A percentile compares a stretch with the other conserved stretches of the same genome.
Conservation (phyloP, 2,113 vertebrate species). For the Nibea albiflora region DNA sequence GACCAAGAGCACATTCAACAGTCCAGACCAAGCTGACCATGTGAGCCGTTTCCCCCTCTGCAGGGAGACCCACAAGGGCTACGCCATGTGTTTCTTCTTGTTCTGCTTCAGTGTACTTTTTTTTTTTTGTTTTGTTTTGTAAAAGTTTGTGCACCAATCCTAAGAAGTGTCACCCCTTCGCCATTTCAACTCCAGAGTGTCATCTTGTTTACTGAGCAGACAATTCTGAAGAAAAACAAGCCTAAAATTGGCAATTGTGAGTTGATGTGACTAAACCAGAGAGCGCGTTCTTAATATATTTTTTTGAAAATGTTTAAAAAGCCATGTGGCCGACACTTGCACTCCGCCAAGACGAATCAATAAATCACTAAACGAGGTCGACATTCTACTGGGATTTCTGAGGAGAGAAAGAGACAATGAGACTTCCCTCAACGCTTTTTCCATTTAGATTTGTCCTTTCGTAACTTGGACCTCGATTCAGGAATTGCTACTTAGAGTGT, state of each 20-base stretch:
- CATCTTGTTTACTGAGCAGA: slow-evolving; percentile 72
- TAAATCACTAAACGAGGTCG: slow-evolving; percentile 70
- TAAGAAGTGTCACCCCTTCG: slow-evolving; percentile 50
- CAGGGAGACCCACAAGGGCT: slow-evolving; percentile 84
- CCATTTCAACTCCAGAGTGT: slow-evolving; percentile 75
- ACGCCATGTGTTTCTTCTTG: slow-evolving; percentile 72
- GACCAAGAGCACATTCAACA: slow-evolving; percentile 66
- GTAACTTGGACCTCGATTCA: slow-evolving; percentile 53
- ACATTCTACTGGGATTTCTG: slow-evolving; percentile 47
- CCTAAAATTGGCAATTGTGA: slow-evolving; percentile 30
- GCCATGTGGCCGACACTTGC: slow-evolving; percentile 76
- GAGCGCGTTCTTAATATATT: slow-evolving; percentile 61
- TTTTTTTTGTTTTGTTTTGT: slow-evolving; percentile 27
- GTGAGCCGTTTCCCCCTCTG: slow-evolving; percentile 61
- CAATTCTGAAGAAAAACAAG: slow-evolving; percentile 51
- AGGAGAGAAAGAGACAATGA: slow-evolving; percentile 52
- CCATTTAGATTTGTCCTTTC: slow-evolving; percentile 47
- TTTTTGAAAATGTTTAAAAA: slow-evolving; percentile 70
- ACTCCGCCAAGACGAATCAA: slow-evolving; percentile 80
- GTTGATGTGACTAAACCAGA: slow-evolving; percentile 37
- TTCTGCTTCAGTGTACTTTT: slow-evolving; percentile 68
- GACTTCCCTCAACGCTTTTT: slow-evolving; percentile 49
- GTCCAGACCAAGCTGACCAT: slow-evolving; percentile 74
- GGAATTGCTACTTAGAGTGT: slow-evolving; percentile 63
- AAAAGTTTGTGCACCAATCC: slow-evolving; percentile 61